phyloP scores from a whole-genome alignment of 2,113 vertebrate species.

The Hydrochoerus hydrochaeris region DNA sequence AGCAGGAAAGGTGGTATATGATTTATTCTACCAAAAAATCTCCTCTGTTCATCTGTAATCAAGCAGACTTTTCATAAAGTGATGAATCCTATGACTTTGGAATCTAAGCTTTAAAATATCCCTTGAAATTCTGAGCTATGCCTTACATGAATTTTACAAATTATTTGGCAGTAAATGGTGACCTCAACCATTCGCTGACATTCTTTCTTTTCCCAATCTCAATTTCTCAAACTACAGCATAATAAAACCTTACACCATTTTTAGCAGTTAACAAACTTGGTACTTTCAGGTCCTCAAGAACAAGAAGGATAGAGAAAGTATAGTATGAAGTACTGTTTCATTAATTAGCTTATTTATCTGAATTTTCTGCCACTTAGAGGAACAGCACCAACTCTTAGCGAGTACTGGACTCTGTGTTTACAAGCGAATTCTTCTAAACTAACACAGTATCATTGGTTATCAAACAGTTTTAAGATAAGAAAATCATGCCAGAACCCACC shows the following conservation, averaged over 20 bases:
- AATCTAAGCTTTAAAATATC: slow-evolving; percentile 6
- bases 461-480: neutral
- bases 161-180: neutral
- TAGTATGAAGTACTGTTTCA: neutral
- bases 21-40: neutral
- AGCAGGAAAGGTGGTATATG: neutral
- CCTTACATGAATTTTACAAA: neutral
- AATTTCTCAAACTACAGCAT: neutral
- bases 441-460: neutral
- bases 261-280: neutral
- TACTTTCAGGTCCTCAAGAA: neutral
- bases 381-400: neutral
- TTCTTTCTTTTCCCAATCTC: neutral
- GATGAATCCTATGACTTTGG: neutral
- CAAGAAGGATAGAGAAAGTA: neutral
- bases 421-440: neutral
- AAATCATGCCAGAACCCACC: neutral
- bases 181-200: neutral
- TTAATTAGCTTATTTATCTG: neutral
- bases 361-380: neutral
- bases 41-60: neutral
- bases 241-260: neutral
- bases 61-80: neutral
- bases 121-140: neutral
- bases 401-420: neutral